Evolutionary conservation across 2,113 vertebrate genomes (phyloP).

Genomic region (Anas platyrhynchos): DNA sequence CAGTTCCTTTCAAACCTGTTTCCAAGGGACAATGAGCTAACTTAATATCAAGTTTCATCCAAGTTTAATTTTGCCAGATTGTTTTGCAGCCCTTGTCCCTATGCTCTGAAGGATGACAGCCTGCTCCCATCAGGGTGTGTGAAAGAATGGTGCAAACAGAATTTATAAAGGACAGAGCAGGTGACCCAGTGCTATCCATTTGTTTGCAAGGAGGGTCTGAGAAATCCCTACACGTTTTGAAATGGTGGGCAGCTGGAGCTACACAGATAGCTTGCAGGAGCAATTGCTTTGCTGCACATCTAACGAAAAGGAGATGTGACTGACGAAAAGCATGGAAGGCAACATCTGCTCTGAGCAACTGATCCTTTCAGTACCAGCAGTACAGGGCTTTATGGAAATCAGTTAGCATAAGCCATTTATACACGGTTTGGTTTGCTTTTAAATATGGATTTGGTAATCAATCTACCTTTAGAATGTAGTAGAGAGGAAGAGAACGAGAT

Average conservation of each 20-base stretch:
- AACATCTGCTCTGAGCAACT: not conserved
- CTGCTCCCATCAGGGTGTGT: not conserved
- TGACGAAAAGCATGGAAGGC: not conserved
- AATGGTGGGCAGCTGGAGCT: not conserved
- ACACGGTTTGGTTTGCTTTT: not conserved
- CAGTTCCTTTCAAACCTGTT: no score
- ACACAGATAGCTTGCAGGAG: not conserved
- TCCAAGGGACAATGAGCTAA: no score
- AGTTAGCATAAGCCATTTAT: not conserved
- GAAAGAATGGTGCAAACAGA: not conserved
- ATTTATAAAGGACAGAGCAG: not conserved
- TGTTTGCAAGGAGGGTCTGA: not conserved
- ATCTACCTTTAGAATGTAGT: not conserved
- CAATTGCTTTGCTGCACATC: not conserved
- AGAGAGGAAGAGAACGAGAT: not conserved
- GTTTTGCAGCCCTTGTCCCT: no score
- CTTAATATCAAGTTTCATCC: no score
- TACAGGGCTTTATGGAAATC: not conserved
- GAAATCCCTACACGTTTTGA: not conserved
- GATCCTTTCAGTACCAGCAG: not conserved
- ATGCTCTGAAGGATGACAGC: no score
- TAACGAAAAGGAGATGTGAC: not conserved
- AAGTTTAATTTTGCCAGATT: no score
- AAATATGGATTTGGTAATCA: not conserved
- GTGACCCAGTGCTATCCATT: fast-evolving